Evolutionary conservation across 2,888 invertebrate genomes (phyloP).

Genomic region (Apodemia duryi): DNA sequence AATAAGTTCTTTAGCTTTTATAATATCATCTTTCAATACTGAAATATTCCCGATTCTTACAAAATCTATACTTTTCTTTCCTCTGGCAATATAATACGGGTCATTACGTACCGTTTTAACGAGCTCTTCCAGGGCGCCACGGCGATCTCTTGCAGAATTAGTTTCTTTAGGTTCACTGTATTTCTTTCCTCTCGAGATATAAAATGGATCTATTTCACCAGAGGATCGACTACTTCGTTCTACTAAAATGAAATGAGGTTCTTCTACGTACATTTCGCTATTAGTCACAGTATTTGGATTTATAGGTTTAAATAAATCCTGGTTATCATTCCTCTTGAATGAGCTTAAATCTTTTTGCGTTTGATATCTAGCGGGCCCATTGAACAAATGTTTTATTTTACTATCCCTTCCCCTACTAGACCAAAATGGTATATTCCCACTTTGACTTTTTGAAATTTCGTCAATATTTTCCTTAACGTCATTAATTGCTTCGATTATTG

Average conservation of each 20-base stretch:
- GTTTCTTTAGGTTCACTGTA: constrained; percentile 41
- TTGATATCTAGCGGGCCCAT: constrained; percentile 34
- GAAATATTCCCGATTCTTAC: constrained; percentile 38
- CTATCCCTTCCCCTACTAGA: constrained; percentile 47
- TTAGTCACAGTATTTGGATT: constrained; percentile 52
- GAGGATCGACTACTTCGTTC: constrained; percentile 66
- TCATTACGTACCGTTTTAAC: constrained; percentile 70
- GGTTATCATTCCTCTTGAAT: constrained; percentile 20
- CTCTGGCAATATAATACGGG: constrained; percentile 74
- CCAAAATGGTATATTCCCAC: constrained; percentile 45
- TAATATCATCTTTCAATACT: constrained; percentile 37
- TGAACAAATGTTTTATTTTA: constrained; percentile 47
- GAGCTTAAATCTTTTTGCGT: constrained; percentile 19
- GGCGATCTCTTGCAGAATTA: constrained; percentile 53
- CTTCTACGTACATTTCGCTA: constrained; percentile 70
- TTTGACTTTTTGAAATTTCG: constrained; percentile 44
- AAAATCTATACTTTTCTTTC: constrained; percentile 57
- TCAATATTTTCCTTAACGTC: constrained; percentile 49
- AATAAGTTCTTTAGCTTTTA: constrained; percentile 56
- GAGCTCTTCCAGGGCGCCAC: constrained; percentile 64
- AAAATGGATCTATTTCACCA: constrained; percentile 61
- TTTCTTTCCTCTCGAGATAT: constrained; percentile 63
- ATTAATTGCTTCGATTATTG: constrained; percentile 46
- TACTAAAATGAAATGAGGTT: constrained; percentile 75
- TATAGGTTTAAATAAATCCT: constrained; percentile 35